Evolutionary conservation across 2,113 vertebrate genomes (phyloP).

Genomic region (Psittacula cyanocephala): DNA sequence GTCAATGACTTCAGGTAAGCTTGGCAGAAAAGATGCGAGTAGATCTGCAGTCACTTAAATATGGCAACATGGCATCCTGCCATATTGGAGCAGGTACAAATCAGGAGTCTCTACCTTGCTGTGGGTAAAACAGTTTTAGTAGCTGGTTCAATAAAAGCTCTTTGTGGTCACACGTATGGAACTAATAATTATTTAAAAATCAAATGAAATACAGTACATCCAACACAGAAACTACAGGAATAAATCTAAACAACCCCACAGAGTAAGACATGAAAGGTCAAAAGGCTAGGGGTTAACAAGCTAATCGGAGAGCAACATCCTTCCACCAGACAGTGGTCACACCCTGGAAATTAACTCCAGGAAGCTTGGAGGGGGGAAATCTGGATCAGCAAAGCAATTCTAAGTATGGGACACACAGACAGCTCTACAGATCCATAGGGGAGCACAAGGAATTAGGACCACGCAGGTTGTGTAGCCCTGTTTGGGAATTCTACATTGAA

Average conservation of each 20-base stretch:
- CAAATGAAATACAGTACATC: not conserved
- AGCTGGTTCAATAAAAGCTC: not conserved
- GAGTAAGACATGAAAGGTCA: slow-evolving; percentile 48
- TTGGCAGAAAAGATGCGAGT: not conserved
- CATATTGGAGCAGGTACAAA: not conserved
- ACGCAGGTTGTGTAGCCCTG: not conserved
- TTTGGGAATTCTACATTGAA: not conserved
- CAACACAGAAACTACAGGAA: not conserved
- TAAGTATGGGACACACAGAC: not conserved
- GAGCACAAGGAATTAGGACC: not conserved
- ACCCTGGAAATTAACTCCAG: slow-evolving; percentile 51
- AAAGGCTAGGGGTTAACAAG: slow-evolving; percentile 57
- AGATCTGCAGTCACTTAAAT: not conserved
- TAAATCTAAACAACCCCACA: slow-evolving; percentile 1
- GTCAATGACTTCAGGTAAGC: not conserved
- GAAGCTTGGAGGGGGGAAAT: not conserved
- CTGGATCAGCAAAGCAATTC: not conserved
- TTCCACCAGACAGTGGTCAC: slow-evolving; percentile 58
- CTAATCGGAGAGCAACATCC: slow-evolving; percentile 61
- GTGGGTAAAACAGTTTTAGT: not conserved
- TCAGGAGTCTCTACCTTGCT: not conserved
- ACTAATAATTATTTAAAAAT: not conserved
- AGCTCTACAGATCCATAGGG: not conserved
- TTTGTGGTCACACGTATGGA: not conserved
- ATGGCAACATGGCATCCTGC: not conserved